A percentile compares a stretch with the other conserved stretches of the same genome.
Evolutionary conservation across 2,797 vertebrate species (phyloP).

Genomic region (Calcarius lapponicus): DNA sequence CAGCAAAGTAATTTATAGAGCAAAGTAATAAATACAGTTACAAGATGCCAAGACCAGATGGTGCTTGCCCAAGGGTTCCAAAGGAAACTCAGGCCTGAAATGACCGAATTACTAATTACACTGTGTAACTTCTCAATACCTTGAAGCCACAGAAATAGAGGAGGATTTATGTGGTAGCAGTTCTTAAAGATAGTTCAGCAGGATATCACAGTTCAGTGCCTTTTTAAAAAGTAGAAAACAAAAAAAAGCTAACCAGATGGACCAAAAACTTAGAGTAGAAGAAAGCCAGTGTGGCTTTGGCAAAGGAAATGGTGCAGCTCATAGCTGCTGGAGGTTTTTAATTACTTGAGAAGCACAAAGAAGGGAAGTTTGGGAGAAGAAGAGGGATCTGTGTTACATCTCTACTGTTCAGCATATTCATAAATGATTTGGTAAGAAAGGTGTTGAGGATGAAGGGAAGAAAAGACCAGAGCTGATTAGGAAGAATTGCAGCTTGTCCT

Average conservation of each 20-base stretch:
- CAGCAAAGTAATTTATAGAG: slow-evolving; percentile 11
- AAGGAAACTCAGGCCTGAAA: background rate
- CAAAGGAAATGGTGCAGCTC: background rate
- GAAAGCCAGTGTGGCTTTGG: background rate
- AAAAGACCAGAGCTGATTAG: background rate
- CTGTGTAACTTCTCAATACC: background rate
- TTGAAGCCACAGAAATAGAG: background rate
- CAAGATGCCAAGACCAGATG: slow-evolving; percentile 29
- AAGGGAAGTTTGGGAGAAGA: background rate
- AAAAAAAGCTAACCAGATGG: background rate
- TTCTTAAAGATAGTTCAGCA: slow-evolving; percentile 13
- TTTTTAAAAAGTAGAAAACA: background rate
- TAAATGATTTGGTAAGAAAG: background rate
- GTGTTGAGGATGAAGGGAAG: background rate
- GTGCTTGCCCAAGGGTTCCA: slow-evolving; percentile 5
- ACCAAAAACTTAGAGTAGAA: background rate
- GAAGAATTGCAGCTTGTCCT: background rate
- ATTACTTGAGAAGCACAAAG: background rate
- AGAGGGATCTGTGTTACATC: background rate
- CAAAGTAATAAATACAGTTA: slow-evolving; percentile 10
- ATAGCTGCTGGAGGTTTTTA: background rate
- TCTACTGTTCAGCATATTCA: background rate
- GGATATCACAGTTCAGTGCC: background rate
- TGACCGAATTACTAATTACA: background rate
- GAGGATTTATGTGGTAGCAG: background rate